Evolutionary conservation across 2,888 invertebrate genomes (phyloP), one percentile per base, ranked within the genome.

Genomic region (Phyllotreta striolata): DNA sequence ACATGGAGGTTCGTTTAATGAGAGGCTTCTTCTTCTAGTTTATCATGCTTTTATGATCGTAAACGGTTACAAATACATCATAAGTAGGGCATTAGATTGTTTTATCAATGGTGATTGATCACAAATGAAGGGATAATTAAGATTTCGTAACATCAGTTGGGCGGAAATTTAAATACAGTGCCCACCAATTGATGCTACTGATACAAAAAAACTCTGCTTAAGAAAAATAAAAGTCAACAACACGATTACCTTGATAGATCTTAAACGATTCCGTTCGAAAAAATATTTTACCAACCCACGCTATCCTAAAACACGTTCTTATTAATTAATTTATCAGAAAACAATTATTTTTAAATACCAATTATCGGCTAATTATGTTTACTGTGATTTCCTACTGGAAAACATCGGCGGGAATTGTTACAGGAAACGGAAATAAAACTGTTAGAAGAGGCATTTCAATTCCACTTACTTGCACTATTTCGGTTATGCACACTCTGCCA

Each of bases 51-150:
- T 58, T 51, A 58, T 58, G 58, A 49, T 34, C 40, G 51, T 56
- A 57, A 62, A 56, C 54, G 38, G 49, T 52, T 34, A 8, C 52
- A 58, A 67, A 66, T 63, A 47, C 56, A 63, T 67, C 63, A 47
- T 63, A 55, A 63, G 51, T 67, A 57, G 66, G 49, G 63, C 67
- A 65, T 41, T 54, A 58, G 55, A 64, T 63, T 64, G 59, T 63
- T 69, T 66, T 70, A 67, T 70, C 56, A 62, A 41, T 55, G 52
- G 63, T 71, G 72, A 71, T 71, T 70, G 70, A 71, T 72, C 67
- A 69, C 61, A 58, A 56, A 57, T 64, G 49, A 57, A 49, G 64
- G 37, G 34, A 55, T 66, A 70, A 72, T 71, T 71, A 72, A 66
- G 66, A 66, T 66, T 64, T 67, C 55, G 64, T 62, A 63, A 61